These are phyloP conservation scores for Chrysochloris asiatica DNA, from an alignment of 2,113 vertebrate genomes.

Conservation along the genomic window DNA sequence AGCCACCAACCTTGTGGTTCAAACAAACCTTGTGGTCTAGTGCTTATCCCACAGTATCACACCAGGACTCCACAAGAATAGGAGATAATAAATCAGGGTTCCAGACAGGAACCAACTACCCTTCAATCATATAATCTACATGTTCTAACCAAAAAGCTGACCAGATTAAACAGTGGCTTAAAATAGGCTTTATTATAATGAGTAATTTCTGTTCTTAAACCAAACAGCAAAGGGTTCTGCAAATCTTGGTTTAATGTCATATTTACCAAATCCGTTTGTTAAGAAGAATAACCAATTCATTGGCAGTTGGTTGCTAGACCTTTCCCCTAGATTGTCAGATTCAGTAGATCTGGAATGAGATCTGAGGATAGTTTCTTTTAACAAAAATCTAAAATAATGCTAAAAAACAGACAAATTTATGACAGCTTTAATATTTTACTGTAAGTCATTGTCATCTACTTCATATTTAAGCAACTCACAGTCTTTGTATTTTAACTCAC, in stretches of 20 bases:
- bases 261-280: not conserved
- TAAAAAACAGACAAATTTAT: slow-evolving; percentile 31
- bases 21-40: too few relatives aligned
- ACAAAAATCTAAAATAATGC: slow-evolving; percentile 38
- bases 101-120: not conserved
- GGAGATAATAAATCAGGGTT: not conserved
- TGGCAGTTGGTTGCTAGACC: not conserved
- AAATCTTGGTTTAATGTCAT: not conserved
- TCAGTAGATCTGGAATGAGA: not conserved
- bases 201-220: too few relatives aligned
- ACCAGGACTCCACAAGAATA: not conserved
- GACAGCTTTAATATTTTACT: slow-evolving; percentile 35
- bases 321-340: not conserved
- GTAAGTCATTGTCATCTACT: slow-evolving; percentile 31
- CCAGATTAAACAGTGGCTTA: not conserved
- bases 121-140: not conserved
- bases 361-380: not conserved
- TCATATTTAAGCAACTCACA: slow-evolving; percentile 34
- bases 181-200: not conserved
- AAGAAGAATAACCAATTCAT: not conserved
- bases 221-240: slow-evolving; percentile 16
- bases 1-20: too few relatives aligned
- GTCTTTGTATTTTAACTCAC: slow-evolving; percentile 25
- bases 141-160: not conserved
- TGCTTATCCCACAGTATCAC: too few relatives aligned